phyloP scores from a whole-genome alignment of 2,888 invertebrate species.

The Pseudolycoriella hygida region DNA sequence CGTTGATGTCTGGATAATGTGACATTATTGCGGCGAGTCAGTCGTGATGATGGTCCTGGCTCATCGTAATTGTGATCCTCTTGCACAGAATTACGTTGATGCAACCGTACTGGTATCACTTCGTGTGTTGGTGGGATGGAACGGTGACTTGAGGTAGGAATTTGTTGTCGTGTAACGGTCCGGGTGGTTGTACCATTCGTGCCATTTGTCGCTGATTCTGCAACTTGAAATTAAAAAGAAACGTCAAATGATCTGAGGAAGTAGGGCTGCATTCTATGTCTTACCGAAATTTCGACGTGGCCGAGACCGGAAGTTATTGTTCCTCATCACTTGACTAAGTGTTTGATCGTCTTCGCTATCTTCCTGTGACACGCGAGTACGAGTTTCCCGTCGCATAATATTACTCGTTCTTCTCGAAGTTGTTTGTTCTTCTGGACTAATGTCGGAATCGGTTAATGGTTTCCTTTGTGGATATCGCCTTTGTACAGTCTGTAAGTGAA shows the following conservation, averaged over 20 bases:
- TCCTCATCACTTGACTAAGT: slow-evolving; percentile 1
- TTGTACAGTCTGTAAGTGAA: too few species aligned
- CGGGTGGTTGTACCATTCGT: not conserved
- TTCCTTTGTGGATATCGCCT: too few species aligned
- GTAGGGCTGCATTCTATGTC: too few species aligned
- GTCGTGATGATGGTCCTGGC: slow-evolving; percentile 20
- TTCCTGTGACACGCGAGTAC: not conserved
- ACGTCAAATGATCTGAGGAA: not conserved
- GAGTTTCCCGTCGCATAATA: not conserved
- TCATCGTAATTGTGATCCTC: slow-evolving; percentile 27
- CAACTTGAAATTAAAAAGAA: too few species aligned
- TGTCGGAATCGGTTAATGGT: too few species aligned
- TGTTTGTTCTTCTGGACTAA: not conserved
- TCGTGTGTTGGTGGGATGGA: too few species aligned
- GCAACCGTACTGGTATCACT: not conserved
- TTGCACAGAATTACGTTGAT: slow-evolving; percentile 8
- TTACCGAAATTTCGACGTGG: not conserved
- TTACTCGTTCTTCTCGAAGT: not conserved
- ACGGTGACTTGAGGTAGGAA: too few species aligned
- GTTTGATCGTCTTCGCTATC: slow-evolving; percentile 8
- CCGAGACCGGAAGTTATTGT: not conserved
- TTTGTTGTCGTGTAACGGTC: too few species aligned
- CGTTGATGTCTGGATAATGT: slow-evolving; percentile 25
- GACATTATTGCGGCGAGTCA: slow-evolving; percentile 17
- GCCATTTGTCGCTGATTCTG: not conserved